phyloP scores from a whole-genome alignment of 2,113 vertebrate species.

The Heptranchias perlo region DNA sequence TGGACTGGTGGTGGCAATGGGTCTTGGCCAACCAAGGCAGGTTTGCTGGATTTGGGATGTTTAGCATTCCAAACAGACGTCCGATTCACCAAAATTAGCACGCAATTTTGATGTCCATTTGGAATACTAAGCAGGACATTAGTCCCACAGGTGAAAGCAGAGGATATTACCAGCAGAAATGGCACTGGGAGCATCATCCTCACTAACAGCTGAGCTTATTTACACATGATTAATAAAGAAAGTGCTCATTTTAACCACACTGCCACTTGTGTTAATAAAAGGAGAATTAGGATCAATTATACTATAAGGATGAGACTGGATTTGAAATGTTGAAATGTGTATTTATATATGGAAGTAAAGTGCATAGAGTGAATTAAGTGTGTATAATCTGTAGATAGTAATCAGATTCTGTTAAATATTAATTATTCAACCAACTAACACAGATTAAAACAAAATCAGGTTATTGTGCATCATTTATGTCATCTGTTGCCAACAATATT shows the following conservation, averaged over 20 bases:
- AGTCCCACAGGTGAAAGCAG: not conserved
- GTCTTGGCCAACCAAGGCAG: not conserved
- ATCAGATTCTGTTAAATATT: conserved; percentile 2
- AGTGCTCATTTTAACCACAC: not conserved
- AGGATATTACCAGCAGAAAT: not conserved
- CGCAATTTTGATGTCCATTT: not conserved
- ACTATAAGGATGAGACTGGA: not conserved
- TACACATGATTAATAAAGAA: conserved; percentile 1
- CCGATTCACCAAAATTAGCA: not conserved
- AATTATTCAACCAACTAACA: conserved; percentile 14
- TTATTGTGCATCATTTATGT: not conserved
- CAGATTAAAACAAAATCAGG: not conserved
- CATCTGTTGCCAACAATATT: not conserved
- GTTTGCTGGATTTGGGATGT: not conserved
- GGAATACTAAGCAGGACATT: not conserved
- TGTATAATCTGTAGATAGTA: not conserved
- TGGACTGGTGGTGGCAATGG: not conserved
- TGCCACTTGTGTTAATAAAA: conserved; percentile 7
- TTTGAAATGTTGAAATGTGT: not conserved
- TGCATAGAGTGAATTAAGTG: not conserved
- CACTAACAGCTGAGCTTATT: not conserved
- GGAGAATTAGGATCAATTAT: not conserved
- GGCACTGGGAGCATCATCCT: not conserved
- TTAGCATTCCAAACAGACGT: not conserved
- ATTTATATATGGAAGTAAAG: not conserved